Evolutionary conservation across 37 sponge, comb jelly and placozoan species (phyloP).

Genomic region (Theonella swinhoei): DNA sequence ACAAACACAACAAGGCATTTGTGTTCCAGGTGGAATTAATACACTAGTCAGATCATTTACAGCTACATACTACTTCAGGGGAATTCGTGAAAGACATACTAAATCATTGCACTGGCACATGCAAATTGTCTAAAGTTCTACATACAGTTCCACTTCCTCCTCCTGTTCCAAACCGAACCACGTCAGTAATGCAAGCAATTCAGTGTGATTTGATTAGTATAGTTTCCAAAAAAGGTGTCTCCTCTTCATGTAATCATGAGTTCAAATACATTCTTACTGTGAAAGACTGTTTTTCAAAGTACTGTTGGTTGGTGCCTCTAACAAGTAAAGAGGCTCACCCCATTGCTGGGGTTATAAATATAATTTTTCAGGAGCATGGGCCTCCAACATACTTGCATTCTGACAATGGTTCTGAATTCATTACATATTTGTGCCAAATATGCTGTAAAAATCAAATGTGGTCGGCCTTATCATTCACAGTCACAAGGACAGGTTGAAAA

Average conservation of each 20-base stretch:
- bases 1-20: no score
- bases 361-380: conserved; percentile 3
- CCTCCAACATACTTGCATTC: conserved; percentile 7
- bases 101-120: no score
- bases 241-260: background rate
- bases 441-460: background rate
- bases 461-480: conserved; percentile 21
- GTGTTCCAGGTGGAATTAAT: background rate
- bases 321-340: background rate
- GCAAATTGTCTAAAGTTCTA: no score
- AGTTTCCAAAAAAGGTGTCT: background rate
- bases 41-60: background rate
- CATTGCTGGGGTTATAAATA: background rate
- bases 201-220: conserved; percentile 5
- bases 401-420: conserved; percentile 10
- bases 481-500: conserved; percentile 34
- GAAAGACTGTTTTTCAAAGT: conserved; percentile 11
- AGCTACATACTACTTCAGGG: background rate
- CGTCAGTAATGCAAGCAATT: background rate
- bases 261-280: background rate
- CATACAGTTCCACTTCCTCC: no score
- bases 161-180: no score
- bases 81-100: no score
- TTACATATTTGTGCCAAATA: background rate
- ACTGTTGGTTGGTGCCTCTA: conserved; percentile 17